Percentiles rank a stretch among this genome's conserved stretches.
Evolutionary conservation across 2,113 vertebrate species (phyloP).

Genomic region (Pterocles orientalis): DNA sequence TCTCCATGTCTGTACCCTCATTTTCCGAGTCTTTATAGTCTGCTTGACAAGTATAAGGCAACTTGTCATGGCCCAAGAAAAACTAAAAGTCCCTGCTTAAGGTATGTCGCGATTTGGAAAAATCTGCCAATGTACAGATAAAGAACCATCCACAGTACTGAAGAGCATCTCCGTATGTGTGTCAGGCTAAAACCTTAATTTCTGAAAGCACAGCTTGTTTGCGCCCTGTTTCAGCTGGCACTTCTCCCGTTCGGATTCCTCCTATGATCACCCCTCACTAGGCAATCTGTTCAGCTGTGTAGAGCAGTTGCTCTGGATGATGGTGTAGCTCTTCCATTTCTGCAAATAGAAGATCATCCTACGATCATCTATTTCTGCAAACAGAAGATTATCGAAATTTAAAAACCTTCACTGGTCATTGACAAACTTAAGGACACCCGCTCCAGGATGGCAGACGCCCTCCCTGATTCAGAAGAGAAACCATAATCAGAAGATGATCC

Average conservation of each 20-base stretch:
- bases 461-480: background rate
- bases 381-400: background rate
- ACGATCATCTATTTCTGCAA: background rate
- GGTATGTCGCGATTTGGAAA: background rate
- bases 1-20: background rate
- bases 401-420: background rate
- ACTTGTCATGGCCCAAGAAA: background rate
- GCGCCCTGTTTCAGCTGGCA: background rate
- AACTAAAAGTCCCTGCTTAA: background rate
- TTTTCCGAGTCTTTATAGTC: background rate
- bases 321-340: background rate
- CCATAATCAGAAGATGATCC: fast-evolving
- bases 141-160: background rate
- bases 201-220: background rate
- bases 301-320: background rate
- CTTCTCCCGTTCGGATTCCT: background rate
- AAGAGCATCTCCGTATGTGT: fast-evolving
- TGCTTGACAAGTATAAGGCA: background rate
- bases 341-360: background rate
- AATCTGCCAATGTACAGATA: background rate
- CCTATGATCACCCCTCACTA: background rate
- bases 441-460: background rate
- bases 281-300: background rate
- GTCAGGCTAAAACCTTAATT: background rate
- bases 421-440: background rate